phyloP scores from a whole-genome alignment of 2,888 invertebrate genomes.

The Rotaria sp. region DNA sequence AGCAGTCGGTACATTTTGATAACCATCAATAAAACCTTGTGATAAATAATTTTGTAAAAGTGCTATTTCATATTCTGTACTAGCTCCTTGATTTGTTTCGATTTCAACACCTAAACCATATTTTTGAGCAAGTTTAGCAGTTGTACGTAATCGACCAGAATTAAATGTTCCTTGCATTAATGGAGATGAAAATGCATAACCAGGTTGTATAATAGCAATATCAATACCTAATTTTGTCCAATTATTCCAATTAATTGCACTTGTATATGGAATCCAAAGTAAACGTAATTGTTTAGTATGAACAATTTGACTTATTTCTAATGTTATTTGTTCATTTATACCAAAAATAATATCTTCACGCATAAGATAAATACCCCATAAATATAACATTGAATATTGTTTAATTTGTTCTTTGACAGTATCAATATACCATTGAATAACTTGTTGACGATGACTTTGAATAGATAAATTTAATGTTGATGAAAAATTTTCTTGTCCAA shows the following conservation, averaged over 20 bases:
- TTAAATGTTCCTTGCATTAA: constrained; percentile 11
- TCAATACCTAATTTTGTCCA: neutral
- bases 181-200: constrained; percentile 9
- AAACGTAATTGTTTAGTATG: neutral
- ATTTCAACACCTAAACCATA: constrained; percentile 17
- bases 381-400: neutral
- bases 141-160: neutral
- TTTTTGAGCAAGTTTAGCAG: neutral
- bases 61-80: neutral
- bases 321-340: neutral
- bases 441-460: neutral
- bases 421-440: neutral
- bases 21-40: neutral
- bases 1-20: neutral
- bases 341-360: neutral
- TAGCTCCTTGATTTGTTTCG: neutral
- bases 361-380: constrained; percentile 18
- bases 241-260: constrained; percentile 2
- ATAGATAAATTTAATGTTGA: neutral
- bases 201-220: constrained; percentile 8
- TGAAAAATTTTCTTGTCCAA: neutral
- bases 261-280: constrained; percentile 3
- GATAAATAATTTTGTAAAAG: constrained; percentile 5
- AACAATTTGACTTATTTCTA: neutral
- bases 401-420: neutral